These are phyloP conservation scores for Lycocerus yunnanus DNA, from an alignment of 2,888 invertebrate species.

Conservation along the genomic window DNA sequence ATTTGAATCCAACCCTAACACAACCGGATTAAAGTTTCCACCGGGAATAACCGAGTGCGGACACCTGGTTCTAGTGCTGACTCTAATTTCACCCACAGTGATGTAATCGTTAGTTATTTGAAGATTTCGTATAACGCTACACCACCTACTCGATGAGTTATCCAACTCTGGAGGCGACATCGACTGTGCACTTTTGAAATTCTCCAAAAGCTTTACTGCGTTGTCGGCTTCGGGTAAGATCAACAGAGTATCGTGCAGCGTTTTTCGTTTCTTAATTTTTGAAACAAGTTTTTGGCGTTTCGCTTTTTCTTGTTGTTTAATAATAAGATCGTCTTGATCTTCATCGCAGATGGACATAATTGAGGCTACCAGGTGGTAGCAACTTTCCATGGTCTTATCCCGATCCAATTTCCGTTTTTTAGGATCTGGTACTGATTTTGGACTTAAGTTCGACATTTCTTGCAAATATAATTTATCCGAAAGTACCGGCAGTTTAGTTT, in stretches of 20 bases:
- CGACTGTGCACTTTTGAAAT: conserved; percentile 19
- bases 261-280: conserved; percentile 9
- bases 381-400: conserved; percentile 41
- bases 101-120: conserved; percentile 38
- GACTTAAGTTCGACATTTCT: conserved; percentile 7
- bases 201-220: conserved; percentile 29
- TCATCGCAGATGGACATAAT: conserved; percentile 42
- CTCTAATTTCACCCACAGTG: conserved; percentile 42
- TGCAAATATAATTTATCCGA: conserved; percentile 13
- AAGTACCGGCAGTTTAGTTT: not conserved
- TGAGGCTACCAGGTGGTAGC: conserved; percentile 44
- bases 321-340: conserved; percentile 25
- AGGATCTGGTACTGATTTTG: not conserved
- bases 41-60: conserved; percentile 45
- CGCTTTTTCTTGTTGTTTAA: not conserved
- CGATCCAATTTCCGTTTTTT: conserved; percentile 2
- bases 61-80: conserved; percentile 40
- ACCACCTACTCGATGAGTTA: conserved; percentile 38
- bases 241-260: conserved; percentile 12
- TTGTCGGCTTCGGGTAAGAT: conserved; percentile 5
- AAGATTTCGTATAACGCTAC: conserved; percentile 37
- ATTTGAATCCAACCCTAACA: conserved; percentile 48
- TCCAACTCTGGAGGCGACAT: conserved; percentile 5
- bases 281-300: not conserved
- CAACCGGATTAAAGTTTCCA: conserved; percentile 52